phyloP scores from a whole-genome alignment of 2,888 invertebrate genomes.

The Lochmaea capreae region DNA sequence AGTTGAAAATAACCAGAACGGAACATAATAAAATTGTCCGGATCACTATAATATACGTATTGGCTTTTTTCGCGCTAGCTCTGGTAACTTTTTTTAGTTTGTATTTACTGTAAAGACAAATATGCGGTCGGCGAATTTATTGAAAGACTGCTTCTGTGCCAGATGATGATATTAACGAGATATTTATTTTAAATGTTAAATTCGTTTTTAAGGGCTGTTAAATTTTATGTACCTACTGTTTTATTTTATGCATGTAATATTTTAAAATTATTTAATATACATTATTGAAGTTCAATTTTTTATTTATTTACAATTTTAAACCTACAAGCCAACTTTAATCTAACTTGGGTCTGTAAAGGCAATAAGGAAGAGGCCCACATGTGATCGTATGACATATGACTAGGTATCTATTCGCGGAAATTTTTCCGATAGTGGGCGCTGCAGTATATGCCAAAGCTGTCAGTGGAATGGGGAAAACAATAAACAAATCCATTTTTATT shows the following conservation, averaged over 20 bases:
- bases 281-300: background rate
- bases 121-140: background rate
- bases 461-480: too few relatives aligned
- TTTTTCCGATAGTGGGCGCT: too few relatives aligned
- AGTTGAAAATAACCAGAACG: constrained; percentile 55
- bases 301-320: background rate
- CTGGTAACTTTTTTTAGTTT: constrained; percentile 70
- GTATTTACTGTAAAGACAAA: constrained; percentile 58
- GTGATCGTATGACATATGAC: too few relatives aligned
- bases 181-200: constrained; percentile 36
- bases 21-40: constrained; percentile 68
- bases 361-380: too few relatives aligned
- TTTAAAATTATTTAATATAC: constrained; percentile 8
- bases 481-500: too few relatives aligned
- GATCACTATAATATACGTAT: constrained; percentile 70
- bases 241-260: constrained; percentile 24
- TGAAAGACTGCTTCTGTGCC: constrained; percentile 36
- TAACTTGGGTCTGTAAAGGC: too few relatives aligned
- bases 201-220: constrained; percentile 31
- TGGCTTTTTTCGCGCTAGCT: constrained; percentile 68
- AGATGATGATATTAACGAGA: constrained; percentile 26
- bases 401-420: too few relatives aligned
- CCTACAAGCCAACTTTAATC: too few relatives aligned
- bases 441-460: too few relatives aligned
- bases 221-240: constrained; percentile 10